These are phyloP conservation scores for Pseudococcus viburni DNA, from an alignment of 2,888 invertebrate genomes.

Conservation along the genomic window DNA sequence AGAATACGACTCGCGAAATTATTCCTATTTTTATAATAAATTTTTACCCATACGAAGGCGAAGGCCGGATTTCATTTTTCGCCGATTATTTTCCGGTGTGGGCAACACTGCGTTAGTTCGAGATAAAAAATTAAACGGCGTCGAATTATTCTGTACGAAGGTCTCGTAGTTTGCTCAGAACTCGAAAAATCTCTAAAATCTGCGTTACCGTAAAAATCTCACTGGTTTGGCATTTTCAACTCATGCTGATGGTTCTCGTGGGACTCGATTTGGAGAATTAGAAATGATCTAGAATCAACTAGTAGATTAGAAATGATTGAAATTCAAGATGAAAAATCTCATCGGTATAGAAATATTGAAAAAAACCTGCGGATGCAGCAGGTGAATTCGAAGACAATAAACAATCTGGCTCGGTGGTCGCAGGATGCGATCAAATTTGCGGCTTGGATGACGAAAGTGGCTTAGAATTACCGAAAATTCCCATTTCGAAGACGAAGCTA, in stretches of 20 bases:
- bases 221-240: background rate
- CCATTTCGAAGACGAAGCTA: background rate
- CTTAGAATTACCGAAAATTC: too few species aligned
- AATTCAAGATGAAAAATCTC: background rate
- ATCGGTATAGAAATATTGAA: background rate
- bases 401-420: background rate
- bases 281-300: background rate
- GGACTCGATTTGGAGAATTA: background rate
- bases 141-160: background rate
- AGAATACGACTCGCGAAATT: background rate
- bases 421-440: background rate
- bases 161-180: background rate
- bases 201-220: background rate
- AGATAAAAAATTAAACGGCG: background rate
- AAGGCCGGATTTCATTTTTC: background rate
- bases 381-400: background rate
- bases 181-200: background rate
- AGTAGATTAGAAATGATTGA: background rate
- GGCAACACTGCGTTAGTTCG: conserved; percentile 4
- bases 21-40: background rate
- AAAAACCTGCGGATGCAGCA: background rate
- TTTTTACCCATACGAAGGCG: background rate
- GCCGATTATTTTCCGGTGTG: background rate
- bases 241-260: background rate
- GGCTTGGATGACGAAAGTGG: too few species aligned